Evolutionary conservation across 2,888 invertebrate species (phyloP), one percentile per base, ranked within the genome.

Genomic region (Diplazon laetatorius): DNA sequence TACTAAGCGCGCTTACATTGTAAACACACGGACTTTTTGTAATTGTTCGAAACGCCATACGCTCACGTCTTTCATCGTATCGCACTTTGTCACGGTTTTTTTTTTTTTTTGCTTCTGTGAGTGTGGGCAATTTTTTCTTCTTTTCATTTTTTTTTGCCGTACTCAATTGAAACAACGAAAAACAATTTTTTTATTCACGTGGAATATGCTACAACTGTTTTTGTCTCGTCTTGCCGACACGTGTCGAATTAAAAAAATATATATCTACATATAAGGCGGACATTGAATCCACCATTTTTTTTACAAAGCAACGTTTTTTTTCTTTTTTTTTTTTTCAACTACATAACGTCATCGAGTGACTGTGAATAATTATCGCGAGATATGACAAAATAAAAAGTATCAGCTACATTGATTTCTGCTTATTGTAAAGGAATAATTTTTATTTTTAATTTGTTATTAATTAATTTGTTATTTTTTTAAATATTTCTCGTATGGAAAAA

Each of bases 1-100:
- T 82, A 65, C 80, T 78, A 83, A 82, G 82, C 83, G 84, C 83
- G n/a, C n/a, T n/a, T 87, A 86, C 86, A 88, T 87, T 87, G 87
- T 85, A 88, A 89, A 88, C 88, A 88, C 86, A 88, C 83, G 83
- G 76, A 65, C n/a, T n/a, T n/a, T 82, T 82, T 72, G 77, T 88
- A 87, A 88, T 87, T 86, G 84, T 85, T 82, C 82, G 79, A 76
- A n/a, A 82, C 82, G 81, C 80, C 55, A 55, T 44, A 25, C 42
- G 39, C 81, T 82, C 82, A 69, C 65, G 50, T 52, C 73, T 68
- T 68, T 70, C 65, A 78, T 66, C 42, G 42, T 25, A 25, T 30
- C n/a, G 18, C 20, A n/a, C 14, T 57, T 30, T 63, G 10, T 16
- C n/a, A n/a, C n/a, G n/a, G n/a, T n/a, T n/a, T n/a, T n/a, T n/a